Evolutionary conservation across 2,888 invertebrate genomes (phyloP), one percentile per base, ranked within the genome.

Genomic region (Cephalotes varians): DNA sequence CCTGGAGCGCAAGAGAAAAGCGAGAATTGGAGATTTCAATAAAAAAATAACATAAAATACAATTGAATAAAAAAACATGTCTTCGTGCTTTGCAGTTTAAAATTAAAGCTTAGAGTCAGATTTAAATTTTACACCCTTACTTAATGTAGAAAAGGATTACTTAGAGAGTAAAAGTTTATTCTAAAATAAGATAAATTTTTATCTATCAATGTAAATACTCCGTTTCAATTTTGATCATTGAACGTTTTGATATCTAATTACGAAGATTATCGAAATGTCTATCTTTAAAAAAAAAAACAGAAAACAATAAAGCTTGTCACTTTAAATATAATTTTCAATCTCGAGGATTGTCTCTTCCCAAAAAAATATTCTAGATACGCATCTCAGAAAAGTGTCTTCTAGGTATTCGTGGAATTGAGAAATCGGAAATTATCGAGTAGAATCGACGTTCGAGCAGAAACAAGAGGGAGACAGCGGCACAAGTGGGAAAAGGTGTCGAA

Each of bases 401-500:
- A 58, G 60, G 37, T 80, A 60, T 37, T 49, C 44, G 56, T 44
- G 74, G 56, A 51, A 80, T 73, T 73, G 81, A 82, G 58, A 82
- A 82, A 82, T 65, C 76, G 76, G 56, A 47, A 79, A 71, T 80
- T 72, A 64, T 12, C 25, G 47, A 56, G n/a, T 15, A 58, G 58
- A 77, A 77, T 21, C 77, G 82, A 21, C 49, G 69, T 21, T 74
- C 54, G 58, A 56, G 62, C 34, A 72, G 67, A 60, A 65, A 67
- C 47, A 49, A 56, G 83, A 72, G 54, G 64, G 64, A 72, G 79
- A 67, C 79, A 37, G 18, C 15, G 51, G 15, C 9, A 25, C n/a
- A 37, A 44, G 18, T 62, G 47, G 47, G n/a, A 71, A 49, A 34
- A 40, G 40, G 21, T 28, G 54, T 64, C 62, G 49, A 81, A 73